A percentile compares a stretch with the other conserved stretches of the same genome.
These are phyloP conservation scores for Oxytorus armatus DNA, from an alignment of 2,888 invertebrate genomes.

Conservation along the genomic window DNA sequence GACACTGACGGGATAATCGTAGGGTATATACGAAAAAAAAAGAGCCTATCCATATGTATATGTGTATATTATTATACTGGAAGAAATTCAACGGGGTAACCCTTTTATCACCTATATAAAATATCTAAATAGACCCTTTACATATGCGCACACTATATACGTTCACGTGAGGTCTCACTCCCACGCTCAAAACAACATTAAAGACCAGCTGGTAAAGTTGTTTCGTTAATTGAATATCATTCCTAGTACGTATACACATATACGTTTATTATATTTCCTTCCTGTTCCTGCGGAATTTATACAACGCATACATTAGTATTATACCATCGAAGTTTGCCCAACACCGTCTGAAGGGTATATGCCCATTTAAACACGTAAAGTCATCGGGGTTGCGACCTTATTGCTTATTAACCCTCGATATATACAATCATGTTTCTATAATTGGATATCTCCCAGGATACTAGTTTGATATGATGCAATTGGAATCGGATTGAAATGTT, in stretches of 20 bases:
- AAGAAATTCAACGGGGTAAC: conserved; percentile 48
- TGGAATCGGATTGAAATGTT: no score
- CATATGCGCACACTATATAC: neutral
- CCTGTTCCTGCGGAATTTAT: neutral
- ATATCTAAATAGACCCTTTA: conserved; percentile 50
- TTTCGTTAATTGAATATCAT: conserved; percentile 24
- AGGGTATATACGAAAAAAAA: conserved; percentile 9
- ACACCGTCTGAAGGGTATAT: no score
- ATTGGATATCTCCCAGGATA: no score
- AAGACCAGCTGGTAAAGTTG: conserved; percentile 15
- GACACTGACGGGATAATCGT: conserved; percentile 56
- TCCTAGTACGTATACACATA: neutral
- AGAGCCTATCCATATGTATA: neutral
- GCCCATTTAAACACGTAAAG: no score
- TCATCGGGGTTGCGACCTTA: no score
- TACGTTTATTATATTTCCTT: conserved; percentile 2
- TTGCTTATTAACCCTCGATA: no score
- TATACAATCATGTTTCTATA: no score
- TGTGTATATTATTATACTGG: neutral
- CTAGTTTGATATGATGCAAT: no score
- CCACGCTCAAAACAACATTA: conserved; percentile 26
- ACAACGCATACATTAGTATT: neutral
- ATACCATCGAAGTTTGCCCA: no score
- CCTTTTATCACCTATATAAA: conserved; percentile 41
- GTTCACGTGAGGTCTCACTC: conserved; percentile 55